Evolutionary conservation across 2,888 invertebrate genomes (phyloP).

Genomic region (Boloria euphrosyne): DNA sequence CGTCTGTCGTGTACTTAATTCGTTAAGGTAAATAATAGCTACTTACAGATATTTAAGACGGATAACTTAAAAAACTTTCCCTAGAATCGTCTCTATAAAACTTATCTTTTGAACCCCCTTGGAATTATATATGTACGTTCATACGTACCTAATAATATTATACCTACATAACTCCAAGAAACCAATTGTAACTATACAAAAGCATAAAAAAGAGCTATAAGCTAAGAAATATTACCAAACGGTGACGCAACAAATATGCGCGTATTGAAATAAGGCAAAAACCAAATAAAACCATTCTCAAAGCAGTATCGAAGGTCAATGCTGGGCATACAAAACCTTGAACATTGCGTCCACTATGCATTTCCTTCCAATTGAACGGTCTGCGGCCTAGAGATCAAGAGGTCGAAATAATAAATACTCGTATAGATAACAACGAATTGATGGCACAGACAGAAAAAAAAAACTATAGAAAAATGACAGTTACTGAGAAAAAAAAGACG

Average conservation of each 20-base stretch:
- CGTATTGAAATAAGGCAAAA: neutral
- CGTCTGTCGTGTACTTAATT: too few relatives aligned
- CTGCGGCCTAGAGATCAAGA: conserved; percentile 25
- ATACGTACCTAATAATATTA: too few relatives aligned
- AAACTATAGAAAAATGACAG: conserved; percentile 10
- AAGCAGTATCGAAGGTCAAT: conserved; percentile 26
- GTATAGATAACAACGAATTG: conserved; percentile 28
- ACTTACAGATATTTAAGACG: too few relatives aligned
- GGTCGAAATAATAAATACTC: conserved; percentile 34
- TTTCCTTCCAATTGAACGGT: conserved; percentile 31
- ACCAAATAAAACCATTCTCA: neutral
- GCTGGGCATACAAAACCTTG: conserved; percentile 25
- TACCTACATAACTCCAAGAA: too few relatives aligned
- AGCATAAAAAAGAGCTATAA: too few relatives aligned
- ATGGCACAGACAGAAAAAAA: conserved; percentile 20
- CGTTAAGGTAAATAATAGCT: too few relatives aligned
- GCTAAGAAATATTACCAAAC: too few relatives aligned
- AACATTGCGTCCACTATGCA: conserved; percentile 18
- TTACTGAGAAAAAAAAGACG: conserved; percentile 3
- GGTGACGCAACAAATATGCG: neutral
- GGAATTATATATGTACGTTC: too few relatives aligned
- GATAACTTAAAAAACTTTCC: too few relatives aligned
- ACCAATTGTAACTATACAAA: too few relatives aligned
- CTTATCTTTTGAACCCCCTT: too few relatives aligned
- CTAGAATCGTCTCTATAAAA: too few relatives aligned